A percentile compares a stretch with the other conserved stretches of the same genome.
phyloP scores from a whole-genome alignment of 2,797 vertebrate species.

The Capromys pilorides region DNA sequence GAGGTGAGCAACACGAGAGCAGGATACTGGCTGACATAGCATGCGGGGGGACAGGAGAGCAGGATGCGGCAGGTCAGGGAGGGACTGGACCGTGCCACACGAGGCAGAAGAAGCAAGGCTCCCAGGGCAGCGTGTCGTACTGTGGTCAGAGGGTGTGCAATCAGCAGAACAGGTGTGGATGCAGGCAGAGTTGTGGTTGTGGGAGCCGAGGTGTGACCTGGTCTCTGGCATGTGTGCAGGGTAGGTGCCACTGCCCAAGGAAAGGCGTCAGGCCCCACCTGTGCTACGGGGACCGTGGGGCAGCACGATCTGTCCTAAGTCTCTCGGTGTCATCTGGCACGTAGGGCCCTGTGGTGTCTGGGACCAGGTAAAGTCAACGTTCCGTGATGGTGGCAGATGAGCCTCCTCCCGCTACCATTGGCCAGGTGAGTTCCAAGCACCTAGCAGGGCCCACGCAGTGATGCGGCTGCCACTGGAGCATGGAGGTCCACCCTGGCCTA shows the following conservation, averaged over 20 bases:
- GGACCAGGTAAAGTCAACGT: background rate
- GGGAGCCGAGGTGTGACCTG: too few species aligned
- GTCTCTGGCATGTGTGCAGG: background rate
- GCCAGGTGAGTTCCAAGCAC: background rate
- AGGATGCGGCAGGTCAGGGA: background rate
- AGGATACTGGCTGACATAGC: background rate
- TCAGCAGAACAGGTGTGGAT: background rate
- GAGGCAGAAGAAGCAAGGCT: background rate
- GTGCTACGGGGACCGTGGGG: background rate
- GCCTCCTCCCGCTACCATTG: background rate
- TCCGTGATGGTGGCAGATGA: background rate
- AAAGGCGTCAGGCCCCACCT: background rate
- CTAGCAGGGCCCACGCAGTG: rapidly evolving
- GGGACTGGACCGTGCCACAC: background rate
- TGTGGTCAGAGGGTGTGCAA: background rate
- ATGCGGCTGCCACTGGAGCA: rapidly evolving
- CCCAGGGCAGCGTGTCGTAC: background rate
- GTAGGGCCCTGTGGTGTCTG: rapidly evolving
- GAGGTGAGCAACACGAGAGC: background rate
- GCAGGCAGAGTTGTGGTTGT: too few species aligned
- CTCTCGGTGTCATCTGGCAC: background rate
- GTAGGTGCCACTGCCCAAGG: background rate
- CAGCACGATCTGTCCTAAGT: background rate
- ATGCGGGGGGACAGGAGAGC: background rate
- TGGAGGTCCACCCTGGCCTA: rapidly evolving